Percentiles rank a stretch among this genome's conserved stretches.
These are phyloP conservation scores for Periophthalmodon schlosseri DNA, from an alignment of 2,113 vertebrate genomes.

Conservation along the genomic window DNA sequence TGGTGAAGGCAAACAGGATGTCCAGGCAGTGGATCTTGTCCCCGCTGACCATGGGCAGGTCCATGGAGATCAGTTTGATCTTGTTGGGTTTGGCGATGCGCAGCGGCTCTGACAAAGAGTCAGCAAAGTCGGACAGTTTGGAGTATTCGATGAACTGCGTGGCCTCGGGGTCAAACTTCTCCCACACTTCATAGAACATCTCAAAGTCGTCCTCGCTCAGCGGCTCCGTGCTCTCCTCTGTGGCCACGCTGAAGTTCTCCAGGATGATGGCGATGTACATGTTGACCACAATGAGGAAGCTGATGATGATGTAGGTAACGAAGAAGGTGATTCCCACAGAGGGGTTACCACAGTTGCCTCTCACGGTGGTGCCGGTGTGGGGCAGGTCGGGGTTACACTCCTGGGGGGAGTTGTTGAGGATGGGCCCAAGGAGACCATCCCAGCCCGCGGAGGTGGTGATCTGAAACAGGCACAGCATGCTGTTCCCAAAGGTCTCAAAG, in stretches of 20 bases:
- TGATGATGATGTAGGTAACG: conserved; percentile 99
- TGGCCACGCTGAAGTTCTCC: conserved; percentile 99
- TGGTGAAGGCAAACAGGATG: conserved; percentile 96
- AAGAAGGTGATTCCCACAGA: conserved; percentile 97
- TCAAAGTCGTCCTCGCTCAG: conserved; percentile 98
- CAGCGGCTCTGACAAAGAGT: conserved; percentile 90
- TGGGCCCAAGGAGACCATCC: conserved; percentile 94
- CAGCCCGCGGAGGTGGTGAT: conserved; percentile 97
- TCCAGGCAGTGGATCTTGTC: conserved; percentile 98
- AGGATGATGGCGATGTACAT: conserved; percentile 99
- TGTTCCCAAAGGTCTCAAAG: conserved; percentile 97
- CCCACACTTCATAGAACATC: conserved; percentile 99
- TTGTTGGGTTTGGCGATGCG: conserved; percentile 93
- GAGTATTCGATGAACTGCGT: conserved; percentile 97
- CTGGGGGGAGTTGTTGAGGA: conserved; percentile 91
- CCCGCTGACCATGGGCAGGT: conserved; percentile 97
- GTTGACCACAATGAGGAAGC: conserved; percentile 98
- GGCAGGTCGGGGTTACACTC: conserved; percentile 85
- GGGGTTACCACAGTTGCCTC: conserved; percentile 93
- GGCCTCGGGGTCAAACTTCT: conserved; percentile 96
- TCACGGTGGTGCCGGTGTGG: conserved; percentile 81
- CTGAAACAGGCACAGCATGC: conserved; percentile 98
- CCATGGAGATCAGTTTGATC: conserved; percentile 97
- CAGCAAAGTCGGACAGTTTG: conserved; percentile 91
- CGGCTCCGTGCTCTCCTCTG: conserved; percentile 97